Evolutionary conservation across 2,797 vertebrate genomes (phyloP).

Genomic region (Cygnus olor): DNA sequence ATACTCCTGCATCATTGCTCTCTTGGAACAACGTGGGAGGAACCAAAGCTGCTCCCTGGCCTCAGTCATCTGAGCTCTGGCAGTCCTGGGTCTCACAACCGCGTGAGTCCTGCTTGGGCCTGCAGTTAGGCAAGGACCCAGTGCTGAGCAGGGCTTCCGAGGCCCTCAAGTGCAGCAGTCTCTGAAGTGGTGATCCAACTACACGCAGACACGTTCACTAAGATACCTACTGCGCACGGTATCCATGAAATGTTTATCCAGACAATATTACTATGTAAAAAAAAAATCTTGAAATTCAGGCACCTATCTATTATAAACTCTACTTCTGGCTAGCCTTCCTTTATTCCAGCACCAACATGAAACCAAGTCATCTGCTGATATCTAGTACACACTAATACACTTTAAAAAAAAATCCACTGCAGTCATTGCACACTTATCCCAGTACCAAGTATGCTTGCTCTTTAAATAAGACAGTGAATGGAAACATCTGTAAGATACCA

Average conservation of each 20-base stretch:
- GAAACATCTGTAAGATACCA: neutral
- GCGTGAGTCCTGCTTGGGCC: neutral
- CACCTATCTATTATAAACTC: neutral
- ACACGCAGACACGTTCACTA: neutral
- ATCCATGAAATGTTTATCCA: neutral
- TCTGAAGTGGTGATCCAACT: neutral
- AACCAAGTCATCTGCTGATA: neutral
- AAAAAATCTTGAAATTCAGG: neutral
- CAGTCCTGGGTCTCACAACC: neutral
- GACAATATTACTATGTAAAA: neutral
- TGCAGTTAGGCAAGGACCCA: neutral
- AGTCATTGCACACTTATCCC: neutral
- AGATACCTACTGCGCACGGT: neutral
- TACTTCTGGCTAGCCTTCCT: neutral
- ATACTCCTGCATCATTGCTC: neutral
- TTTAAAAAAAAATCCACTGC: neutral
- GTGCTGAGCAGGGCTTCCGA: neutral
- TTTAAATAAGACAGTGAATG: neutral
- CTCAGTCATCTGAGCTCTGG: neutral
- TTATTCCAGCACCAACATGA: neutral
- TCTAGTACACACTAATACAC: neutral
- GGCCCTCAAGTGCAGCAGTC: neutral
- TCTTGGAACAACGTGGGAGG: neutral
- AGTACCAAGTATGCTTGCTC: neutral
- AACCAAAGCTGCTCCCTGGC: neutral